Percentiles rank a stretch among this genome's conserved stretches.
phyloP scores from a whole-genome alignment of 2,888 invertebrate species.

The Nomada fucata region DNA sequence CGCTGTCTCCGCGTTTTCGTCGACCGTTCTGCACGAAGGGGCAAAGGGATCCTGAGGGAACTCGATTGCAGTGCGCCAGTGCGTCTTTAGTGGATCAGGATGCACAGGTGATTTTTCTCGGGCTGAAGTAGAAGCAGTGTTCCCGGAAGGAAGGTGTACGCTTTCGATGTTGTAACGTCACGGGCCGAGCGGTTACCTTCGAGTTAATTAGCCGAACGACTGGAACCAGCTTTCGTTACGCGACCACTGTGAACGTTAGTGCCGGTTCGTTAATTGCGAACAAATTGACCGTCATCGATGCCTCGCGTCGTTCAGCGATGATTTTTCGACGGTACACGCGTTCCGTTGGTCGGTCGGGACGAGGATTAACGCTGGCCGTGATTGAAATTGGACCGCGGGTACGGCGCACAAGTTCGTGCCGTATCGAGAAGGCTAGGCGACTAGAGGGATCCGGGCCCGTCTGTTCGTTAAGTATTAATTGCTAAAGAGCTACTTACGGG shows the following conservation, averaged over 20 bases:
- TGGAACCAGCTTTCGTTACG: constrained; percentile 21
- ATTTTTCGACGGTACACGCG: neutral
- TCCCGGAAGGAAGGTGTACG: neutral
- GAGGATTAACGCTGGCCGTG: neutral
- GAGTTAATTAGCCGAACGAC: constrained; percentile 1
- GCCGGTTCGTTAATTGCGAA: constrained; percentile 25
- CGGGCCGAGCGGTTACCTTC: neutral
- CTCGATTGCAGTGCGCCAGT: no score
- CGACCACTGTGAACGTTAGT: constrained; percentile 23
- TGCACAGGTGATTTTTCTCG: no score
- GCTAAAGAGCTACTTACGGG: constrained; percentile 1
- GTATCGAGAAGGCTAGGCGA: neutral
- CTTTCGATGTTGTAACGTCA: neutral
- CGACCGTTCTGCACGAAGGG: no score
- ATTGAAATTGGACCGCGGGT: neutral
- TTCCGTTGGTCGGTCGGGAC: neutral
- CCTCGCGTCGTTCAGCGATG: neutral
- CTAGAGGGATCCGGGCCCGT: neutral
- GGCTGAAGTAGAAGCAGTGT: neutral
- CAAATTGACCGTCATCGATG: constrained; percentile 24
- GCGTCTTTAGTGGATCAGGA: no score
- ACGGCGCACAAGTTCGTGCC: neutral
- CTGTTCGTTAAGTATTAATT: constrained; percentile 22
- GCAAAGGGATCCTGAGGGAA: no score
- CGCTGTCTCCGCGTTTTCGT: no score